Percentiles rank a stretch among this genome's conserved stretches.
phyloP scores from a whole-genome alignment of 1,140 invertebrate species.

The Ostrea denselamellosa region DNA sequence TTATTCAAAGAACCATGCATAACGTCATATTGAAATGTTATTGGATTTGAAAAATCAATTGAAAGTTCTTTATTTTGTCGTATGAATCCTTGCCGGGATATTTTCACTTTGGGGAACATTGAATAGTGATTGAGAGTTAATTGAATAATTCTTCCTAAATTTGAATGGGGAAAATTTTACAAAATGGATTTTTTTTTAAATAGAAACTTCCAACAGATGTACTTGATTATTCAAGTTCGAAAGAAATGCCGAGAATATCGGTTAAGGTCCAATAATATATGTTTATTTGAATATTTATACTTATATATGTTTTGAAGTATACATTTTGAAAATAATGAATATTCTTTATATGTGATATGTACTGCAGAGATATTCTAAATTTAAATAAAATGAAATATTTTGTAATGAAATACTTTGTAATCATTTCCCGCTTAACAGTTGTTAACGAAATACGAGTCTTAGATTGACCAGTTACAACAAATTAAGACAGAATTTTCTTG shows the following conservation, averaged over 20 bases:
- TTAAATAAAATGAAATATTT: slow-evolving; percentile 13
- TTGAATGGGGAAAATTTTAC: neutral
- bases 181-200: neutral
- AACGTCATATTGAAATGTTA: slow-evolving; percentile 38
- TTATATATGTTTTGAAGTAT: neutral
- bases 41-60: slow-evolving; percentile 34
- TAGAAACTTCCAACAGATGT: neutral
- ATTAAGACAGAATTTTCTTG: no score
- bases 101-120: neutral
- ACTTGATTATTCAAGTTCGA: neutral
- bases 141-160: neutral
- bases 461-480: no score
- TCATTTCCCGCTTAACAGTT: neutral
- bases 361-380: neutral
- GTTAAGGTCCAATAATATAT: neutral
- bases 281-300: neutral
- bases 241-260: neutral
- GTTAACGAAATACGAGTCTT: no score
- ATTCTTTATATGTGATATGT: slow-evolving; percentile 31
- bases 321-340: neutral
- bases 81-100: neutral
- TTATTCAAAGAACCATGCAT: slow-evolving; percentile 38
- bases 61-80: neutral
- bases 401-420: slow-evolving; percentile 1
- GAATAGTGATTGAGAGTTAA: slow-evolving; percentile 2